phyloP scores from a whole-genome alignment of 2,113 vertebrate genomes.

The Perca schrenkii region DNA sequence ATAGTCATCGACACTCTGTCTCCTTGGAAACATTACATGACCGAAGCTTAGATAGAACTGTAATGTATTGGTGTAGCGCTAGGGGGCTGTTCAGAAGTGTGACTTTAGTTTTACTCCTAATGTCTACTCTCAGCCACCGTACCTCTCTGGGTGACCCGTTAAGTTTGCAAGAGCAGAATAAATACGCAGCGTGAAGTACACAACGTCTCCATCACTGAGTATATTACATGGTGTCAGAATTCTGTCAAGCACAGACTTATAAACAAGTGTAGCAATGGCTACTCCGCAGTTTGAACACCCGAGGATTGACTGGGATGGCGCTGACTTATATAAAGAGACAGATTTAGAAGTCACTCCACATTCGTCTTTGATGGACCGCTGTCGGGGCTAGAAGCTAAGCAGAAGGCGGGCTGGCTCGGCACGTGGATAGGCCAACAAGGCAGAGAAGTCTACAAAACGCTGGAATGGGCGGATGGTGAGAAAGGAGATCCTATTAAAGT shows the following conservation, averaged over 20 bases:
- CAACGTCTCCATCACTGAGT: background rate
- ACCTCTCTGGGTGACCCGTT: too few species aligned
- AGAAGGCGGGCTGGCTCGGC: background rate
- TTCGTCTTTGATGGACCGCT: background rate
- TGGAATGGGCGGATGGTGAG: background rate
- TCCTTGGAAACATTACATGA: too few species aligned
- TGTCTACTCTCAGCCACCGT: too few species aligned
- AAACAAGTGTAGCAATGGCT: too few species aligned
- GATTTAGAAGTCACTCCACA: background rate
- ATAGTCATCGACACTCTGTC: too few species aligned
- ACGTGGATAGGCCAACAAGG: background rate
- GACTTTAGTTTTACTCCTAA: too few species aligned
- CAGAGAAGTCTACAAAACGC: constrained; percentile 8
- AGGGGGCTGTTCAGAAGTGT: too few species aligned
- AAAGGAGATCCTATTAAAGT: background rate
- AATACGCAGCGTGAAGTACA: too few species aligned
- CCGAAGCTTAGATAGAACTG: too few species aligned
- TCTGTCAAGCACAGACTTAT: background rate
- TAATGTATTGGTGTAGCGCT: too few species aligned
- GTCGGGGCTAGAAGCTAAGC: background rate
- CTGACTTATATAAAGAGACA: background rate
- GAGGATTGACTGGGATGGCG: background rate
- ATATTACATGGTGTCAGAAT: background rate
- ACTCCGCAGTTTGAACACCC: background rate
- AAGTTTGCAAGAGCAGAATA: too few species aligned